These are phyloP conservation scores for Chaetogeoica ovagalla DNA, from an alignment of 2,888 invertebrate species.

Conservation along the genomic window DNA sequence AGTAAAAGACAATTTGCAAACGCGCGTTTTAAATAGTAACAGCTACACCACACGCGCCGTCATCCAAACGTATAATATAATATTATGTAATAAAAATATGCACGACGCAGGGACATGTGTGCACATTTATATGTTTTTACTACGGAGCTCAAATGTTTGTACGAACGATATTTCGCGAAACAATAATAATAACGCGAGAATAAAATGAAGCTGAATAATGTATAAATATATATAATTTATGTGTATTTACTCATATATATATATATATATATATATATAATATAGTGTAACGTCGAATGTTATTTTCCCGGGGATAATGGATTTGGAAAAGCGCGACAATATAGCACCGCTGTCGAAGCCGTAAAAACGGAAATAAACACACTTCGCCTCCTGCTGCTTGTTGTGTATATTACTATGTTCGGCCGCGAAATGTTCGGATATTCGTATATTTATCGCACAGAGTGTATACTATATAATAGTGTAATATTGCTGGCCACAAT, in stretches of 20 bases:
- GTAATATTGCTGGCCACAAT: no score
- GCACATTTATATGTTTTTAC: background rate
- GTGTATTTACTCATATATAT: background rate
- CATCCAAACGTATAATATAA: no score
- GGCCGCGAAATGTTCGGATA: conserved; percentile 5
- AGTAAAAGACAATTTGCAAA: no score
- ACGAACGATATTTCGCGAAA: background rate
- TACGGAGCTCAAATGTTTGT: background rate
- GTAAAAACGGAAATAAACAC: conserved; percentile 31
- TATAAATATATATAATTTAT: background rate
- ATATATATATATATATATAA: background rate
- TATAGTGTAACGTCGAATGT: background rate
- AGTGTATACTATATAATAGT: no score
- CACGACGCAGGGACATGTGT: background rate
- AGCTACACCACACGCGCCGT: no score
- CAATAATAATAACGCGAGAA: background rate
- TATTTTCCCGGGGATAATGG: conserved; percentile 39
- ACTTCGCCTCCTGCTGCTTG: background rate
- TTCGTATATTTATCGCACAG: background rate
- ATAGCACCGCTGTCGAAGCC: conserved; percentile 31
- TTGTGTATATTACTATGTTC: no score
- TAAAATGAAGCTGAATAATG: conserved; percentile 4
- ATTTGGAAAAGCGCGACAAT: conserved; percentile 32
- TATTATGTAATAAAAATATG: background rate
- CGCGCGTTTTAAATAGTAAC: no score